phyloP scores from a whole-genome alignment of 2,888 invertebrate genomes.

The Cryptocephalus moraei region DNA sequence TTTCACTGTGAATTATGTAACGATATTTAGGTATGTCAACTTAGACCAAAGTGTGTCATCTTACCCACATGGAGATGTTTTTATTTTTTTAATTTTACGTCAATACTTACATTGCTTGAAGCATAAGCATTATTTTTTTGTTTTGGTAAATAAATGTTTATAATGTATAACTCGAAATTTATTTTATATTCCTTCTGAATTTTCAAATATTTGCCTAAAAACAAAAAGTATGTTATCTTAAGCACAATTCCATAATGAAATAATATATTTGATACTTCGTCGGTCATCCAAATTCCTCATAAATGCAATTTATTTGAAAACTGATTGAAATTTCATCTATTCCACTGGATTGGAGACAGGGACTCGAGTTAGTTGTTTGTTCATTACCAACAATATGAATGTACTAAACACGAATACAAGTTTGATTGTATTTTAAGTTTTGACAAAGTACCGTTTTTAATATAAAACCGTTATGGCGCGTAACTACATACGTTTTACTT shows the following conservation, averaged over 20 bases:
- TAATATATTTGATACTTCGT: too few relatives aligned
- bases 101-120: not conserved
- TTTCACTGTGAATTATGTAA: not conserved
- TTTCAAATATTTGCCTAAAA: not conserved
- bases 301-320: too few relatives aligned
- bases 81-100: not conserved
- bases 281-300: too few relatives aligned
- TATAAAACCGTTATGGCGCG: too few relatives aligned
- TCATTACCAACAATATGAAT: too few relatives aligned
- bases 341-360: too few relatives aligned
- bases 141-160: not conserved
- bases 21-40: not conserved
- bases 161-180: not conserved
- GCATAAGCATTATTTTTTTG: not conserved
- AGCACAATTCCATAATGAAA: not conserved
- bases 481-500: too few relatives aligned
- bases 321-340: too few relatives aligned
- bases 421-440: too few relatives aligned
- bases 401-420: too few relatives aligned
- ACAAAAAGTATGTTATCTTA: not conserved
- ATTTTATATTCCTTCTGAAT: not conserved
- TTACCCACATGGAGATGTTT: not conserved
- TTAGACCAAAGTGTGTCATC: not conserved
- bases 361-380: too few relatives aligned
- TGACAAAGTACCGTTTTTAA: too few relatives aligned